Base-by-base conservation (phyloP, 2,888 invertebrate species). In the Cacoxenus indagator region DNA sequence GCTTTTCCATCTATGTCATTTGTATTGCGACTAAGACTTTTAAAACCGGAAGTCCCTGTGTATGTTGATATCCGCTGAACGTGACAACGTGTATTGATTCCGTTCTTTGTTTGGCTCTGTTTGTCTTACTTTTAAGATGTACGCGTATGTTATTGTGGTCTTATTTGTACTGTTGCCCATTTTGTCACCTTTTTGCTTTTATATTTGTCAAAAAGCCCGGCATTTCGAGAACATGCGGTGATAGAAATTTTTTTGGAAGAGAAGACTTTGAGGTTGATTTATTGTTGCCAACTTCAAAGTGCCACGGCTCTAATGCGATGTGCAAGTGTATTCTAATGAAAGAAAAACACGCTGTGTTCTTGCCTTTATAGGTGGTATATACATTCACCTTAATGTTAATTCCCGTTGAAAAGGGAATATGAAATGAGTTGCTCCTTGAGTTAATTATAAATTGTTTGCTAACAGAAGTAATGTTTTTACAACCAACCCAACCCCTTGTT, bases 11-110 rank as follows among this genome's bases (percentile, higher is more conserved):
- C n/a, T n/a, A n/a, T n/a, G n/a, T n/a, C n/a, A n/a, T n/a, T n/a
- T n/a, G n/a, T n/a, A n/a, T n/a, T n/a, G n/a, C n/a, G n/a, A n/a
- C n/a, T 83, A 82, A 76, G 64, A 5, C 14, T 51, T 19, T 11
- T 51, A 51, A 51, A 51, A 17, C 22, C 81, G 81, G 81, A 81
- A 83, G 84, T 82, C 83, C 82, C 72, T 78, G 81, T 77, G 78
- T 83, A 82, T 74, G 81, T 81, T 81, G 82, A 82, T 83, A 83
- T 83, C 81, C 84, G 77, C 71, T 78, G 76, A 83, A 83, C 81
- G 81, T 83, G 84, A 84, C 82, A 84, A 76, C 83, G 79, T 82
- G 81, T 80, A 80, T 83, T 83, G 83, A 81, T 80, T 80, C 80
- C 83, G 83, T 73, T 77, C 67, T 71, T 76, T 74, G 76, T 73